Evolutionary conservation across 2,888 invertebrate species (phyloP).

Genomic region (Heliconius charithonia): DNA sequence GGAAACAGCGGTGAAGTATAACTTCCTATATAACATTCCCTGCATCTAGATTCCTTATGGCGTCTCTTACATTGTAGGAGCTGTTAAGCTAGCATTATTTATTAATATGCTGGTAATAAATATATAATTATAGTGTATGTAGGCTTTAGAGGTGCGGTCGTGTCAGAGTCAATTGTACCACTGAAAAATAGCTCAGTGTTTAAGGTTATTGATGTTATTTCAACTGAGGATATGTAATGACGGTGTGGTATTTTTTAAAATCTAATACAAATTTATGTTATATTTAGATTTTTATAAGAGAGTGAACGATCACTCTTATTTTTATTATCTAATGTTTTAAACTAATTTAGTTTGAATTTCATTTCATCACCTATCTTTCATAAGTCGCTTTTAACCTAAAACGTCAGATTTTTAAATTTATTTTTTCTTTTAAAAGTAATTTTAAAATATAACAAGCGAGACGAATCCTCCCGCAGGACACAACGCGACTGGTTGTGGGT

Average conservation of each 20-base stretch:
- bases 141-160: conserved; percentile 35
- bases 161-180: conserved; percentile 12
- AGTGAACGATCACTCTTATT: too few relatives aligned
- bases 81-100: conserved; percentile 30
- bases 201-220: not conserved
- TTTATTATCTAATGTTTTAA: too few relatives aligned
- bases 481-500: too few relatives aligned
- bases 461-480: too few relatives aligned
- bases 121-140: conserved; percentile 36
- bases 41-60: conserved; percentile 25
- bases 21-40: conserved; percentile 14
- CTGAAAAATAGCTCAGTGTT: not conserved
- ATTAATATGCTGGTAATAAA: conserved; percentile 28
- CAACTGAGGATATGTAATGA: not conserved
- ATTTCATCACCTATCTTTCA: too few relatives aligned
- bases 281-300: not conserved
- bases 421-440: too few relatives aligned
- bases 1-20: not conserved
- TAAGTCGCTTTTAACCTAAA: too few relatives aligned
- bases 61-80: conserved; percentile 28
- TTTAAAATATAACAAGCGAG: too few relatives aligned
- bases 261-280: not conserved
- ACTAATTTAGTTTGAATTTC: too few relatives aligned
- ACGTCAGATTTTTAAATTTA: too few relatives aligned
- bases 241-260: not conserved